phyloP scores from a whole-genome alignment of 2,113 vertebrate genomes.

The Jacana jacana region DNA sequence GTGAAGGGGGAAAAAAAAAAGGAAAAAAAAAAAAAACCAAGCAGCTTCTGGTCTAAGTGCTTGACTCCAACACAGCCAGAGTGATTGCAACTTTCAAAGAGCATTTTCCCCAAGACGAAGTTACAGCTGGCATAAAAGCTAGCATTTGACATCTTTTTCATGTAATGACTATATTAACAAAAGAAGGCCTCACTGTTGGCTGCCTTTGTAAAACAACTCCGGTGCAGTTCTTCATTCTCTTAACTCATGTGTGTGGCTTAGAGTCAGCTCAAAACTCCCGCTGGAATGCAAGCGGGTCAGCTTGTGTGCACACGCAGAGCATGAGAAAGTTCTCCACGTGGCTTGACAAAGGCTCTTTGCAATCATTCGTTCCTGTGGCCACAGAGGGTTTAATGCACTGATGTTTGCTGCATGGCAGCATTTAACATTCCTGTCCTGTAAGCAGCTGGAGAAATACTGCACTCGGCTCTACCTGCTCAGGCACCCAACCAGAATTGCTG shows the following conservation, averaged over 20 bases:
- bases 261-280: not conserved
- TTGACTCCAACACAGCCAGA: not conserved
- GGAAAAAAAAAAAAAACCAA: not conserved
- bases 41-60: not conserved
- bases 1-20: not conserved
- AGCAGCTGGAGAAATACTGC: accelerated
- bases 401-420: not conserved
- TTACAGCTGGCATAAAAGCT: slow-evolving; percentile 39
- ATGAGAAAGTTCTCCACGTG: not conserved
- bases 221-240: not conserved
- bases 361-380: not conserved
- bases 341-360: not conserved
- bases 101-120: not conserved
- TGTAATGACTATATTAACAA: slow-evolving; percentile 43
- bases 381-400: not conserved
- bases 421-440: not conserved
- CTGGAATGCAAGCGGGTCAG: slow-evolving; percentile 41
- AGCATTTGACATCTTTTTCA: slow-evolving; percentile 38
- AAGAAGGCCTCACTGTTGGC: slow-evolving; percentile 12
- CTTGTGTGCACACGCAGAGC: not conserved
- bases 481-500: not conserved
- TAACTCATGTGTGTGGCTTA: not conserved
- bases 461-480: not conserved
- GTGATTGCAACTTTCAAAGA: slow-evolving; percentile 48
- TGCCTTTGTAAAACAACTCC: slow-evolving; percentile 37